Conservation (phyloP, 2,888 invertebrate species). For the Nyleta sp. region DNA sequence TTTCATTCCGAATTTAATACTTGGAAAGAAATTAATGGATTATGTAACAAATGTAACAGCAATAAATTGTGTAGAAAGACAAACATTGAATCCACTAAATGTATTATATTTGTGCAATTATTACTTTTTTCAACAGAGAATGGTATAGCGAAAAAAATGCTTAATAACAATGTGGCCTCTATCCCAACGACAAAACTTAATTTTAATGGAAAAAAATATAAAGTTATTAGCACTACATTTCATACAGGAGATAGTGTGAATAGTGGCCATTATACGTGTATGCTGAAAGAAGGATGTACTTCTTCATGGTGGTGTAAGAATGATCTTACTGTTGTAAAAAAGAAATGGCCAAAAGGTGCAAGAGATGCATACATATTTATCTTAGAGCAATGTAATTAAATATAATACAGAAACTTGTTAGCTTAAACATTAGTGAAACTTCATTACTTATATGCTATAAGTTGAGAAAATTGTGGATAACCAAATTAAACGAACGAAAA, state of each 20-base stretch:
- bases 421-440: no score
- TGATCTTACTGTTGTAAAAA: background rate
- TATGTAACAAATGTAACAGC: background rate
- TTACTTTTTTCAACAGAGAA: background rate
- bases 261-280: background rate
- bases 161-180: background rate
- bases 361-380: background rate
- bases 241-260: background rate
- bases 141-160: background rate
- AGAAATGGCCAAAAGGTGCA: background rate
- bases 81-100: background rate
- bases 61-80: slow-evolving; percentile 1
- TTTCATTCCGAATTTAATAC: background rate
- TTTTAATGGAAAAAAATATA: slow-evolving; percentile 1
- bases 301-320: no score
- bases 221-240: slow-evolving; percentile 7
- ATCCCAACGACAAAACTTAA: background rate
- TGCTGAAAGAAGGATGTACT: background rate
- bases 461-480: no score
- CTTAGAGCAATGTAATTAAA: background rate
- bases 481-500: no score
- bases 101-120: slow-evolving; percentile 6
- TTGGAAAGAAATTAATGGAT: background rate
- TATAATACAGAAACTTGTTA: no score
- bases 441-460: no score